Percentiles rank a stretch among this genome's conserved stretches.
These are phyloP conservation scores for Tupiocoris notatus DNA, from an alignment of 2,888 invertebrate species.

Conservation along the genomic window DNA sequence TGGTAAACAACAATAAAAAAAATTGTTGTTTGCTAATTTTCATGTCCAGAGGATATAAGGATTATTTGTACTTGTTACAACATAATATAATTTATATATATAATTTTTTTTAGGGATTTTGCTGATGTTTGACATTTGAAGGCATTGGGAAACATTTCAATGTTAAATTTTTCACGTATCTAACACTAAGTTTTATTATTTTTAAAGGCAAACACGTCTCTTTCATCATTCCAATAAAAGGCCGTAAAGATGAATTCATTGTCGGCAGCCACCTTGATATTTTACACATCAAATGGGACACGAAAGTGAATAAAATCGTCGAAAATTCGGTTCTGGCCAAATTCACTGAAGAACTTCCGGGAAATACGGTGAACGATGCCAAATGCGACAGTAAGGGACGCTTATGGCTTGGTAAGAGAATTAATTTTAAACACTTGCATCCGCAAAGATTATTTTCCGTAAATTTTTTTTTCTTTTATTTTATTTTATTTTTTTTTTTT, in stretches of 20 bases:
- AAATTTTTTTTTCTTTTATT: no score
- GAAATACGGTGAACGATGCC: constrained; percentile 65
- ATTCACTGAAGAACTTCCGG: not conserved
- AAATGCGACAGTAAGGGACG: constrained; percentile 74
- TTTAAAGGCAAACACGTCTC: constrained; percentile 29
- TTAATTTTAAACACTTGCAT: not conserved
- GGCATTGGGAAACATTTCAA: not conserved
- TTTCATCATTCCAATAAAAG: constrained; percentile 31
- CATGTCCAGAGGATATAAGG: no score
- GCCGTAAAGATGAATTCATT: constrained; percentile 9
- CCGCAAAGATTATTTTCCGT: no score
- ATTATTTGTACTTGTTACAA: no score
- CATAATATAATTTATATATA: not conserved
- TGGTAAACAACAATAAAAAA: no score
- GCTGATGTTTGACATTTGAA: not conserved
- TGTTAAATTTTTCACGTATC: not conserved
- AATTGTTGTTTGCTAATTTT: no score
- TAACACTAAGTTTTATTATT: not conserved
- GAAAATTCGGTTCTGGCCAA: not conserved
- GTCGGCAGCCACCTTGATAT: constrained; percentile 9
- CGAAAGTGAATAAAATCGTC: constrained; percentile 18
- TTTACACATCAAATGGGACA: constrained; percentile 24
- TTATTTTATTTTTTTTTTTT: no score
- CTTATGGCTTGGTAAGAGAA: constrained; percentile 65
- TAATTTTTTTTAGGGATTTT: no score